Evolutionary conservation across 2,113 vertebrate genomes (phyloP).

Genomic region (Pomatostomus ruficeps): DNA sequence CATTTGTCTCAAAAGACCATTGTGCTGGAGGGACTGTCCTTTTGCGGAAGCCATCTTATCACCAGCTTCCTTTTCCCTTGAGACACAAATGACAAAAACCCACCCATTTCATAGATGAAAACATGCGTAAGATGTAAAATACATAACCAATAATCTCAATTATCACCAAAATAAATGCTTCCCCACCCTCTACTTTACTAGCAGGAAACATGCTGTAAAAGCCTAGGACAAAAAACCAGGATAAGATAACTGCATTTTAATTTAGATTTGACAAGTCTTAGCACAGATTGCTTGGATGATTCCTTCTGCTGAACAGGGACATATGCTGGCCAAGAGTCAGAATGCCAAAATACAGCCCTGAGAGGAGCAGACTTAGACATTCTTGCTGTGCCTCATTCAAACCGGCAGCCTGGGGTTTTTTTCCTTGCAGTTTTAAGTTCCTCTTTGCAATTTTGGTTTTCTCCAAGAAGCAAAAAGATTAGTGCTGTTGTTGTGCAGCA

Average conservation of each 20-base stretch:
- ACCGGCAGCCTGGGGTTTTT: neutral
- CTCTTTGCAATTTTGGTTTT: neutral
- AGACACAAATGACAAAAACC: neutral
- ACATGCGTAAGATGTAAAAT: neutral
- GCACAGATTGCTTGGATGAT: slow-evolving; percentile 11
- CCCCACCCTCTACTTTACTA: neutral
- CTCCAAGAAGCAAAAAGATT: neutral
- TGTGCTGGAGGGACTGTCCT: neutral
- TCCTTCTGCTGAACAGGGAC: slow-evolving; percentile 38
- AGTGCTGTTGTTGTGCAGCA: neutral
- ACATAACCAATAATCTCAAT: neutral
- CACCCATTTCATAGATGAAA: neutral
- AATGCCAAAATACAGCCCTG: neutral
- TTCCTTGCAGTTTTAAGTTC: neutral
- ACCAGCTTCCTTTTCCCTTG: neutral
- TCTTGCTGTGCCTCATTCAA: neutral
- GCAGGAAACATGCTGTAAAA: neutral
- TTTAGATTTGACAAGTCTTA: neutral
- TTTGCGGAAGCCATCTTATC: neutral
- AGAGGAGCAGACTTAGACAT: neutral
- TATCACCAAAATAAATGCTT: neutral
- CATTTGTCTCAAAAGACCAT: neutral
- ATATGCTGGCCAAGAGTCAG: slow-evolving; percentile 37
- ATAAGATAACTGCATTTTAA: neutral
- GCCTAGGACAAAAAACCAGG: neutral